phyloP scores from a whole-genome alignment of 1,140 invertebrate genomes.

The Linepithema humile region DNA sequence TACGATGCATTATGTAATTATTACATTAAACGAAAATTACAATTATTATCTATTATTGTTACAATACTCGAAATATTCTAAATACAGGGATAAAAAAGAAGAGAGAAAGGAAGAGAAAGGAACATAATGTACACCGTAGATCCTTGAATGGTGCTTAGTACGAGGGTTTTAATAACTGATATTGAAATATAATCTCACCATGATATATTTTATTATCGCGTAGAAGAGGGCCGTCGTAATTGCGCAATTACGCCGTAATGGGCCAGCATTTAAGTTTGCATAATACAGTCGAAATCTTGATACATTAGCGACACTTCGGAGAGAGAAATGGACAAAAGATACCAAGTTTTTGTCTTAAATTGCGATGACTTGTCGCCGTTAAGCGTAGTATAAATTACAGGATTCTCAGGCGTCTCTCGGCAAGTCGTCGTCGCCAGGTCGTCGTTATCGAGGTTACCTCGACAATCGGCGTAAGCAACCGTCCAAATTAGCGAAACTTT shows the following conservation, averaged over 20 bases:
- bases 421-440: not conserved
- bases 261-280: constrained; percentile 43
- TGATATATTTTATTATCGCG: constrained; percentile 46
- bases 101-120: not conserved
- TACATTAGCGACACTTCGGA: constrained; percentile 38
- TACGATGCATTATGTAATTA: not conserved
- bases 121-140: not conserved
- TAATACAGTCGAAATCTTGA: constrained; percentile 54
- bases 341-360: constrained; percentile 64
- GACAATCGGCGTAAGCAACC: constrained; percentile 40
- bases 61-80: not conserved
- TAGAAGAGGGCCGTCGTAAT: constrained; percentile 24
- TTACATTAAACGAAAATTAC: not conserved
- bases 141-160: not conserved
- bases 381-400: constrained; percentile 66
- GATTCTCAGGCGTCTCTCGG: constrained; percentile 25
- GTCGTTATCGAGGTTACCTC: constrained; percentile 40
- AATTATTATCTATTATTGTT: too few species aligned
- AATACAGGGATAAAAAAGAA: not conserved
- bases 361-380: constrained; percentile 64
- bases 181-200: constrained; percentile 43
- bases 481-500: constrained; percentile 51
- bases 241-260: constrained; percentile 41
- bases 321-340: constrained; percentile 43
- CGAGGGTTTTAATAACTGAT: constrained; percentile 14